Evolutionary conservation across 2,797 vertebrate species (phyloP), one percentile per base, ranked within the genome.

Genomic region (Capromys pilorides): DNA sequence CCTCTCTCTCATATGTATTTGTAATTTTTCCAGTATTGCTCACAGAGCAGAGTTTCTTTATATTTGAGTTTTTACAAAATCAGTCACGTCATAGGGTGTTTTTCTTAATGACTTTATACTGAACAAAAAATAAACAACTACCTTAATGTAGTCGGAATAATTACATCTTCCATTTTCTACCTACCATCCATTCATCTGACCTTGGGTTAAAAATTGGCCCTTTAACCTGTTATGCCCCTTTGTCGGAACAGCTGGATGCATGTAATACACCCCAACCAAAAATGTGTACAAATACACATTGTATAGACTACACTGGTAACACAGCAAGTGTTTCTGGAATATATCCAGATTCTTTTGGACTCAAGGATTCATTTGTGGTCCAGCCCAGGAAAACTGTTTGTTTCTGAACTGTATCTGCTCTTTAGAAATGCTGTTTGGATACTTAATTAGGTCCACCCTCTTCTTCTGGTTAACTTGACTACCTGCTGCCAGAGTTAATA

Each of bases 401-500:
- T 84, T 96, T 90, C 90, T 62, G 89, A 77, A 78, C 80, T 31
- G 6, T 7, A 79, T 86, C 82, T 19, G 61, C 90, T 91, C 64
- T 91, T 96, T 88, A 93, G 69, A 96, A 97, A 93, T 86, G 87
- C 94, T 95, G 62, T 97, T 97, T 96, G 86, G 95, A 71, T 93
- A 88, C 88, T 94, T 97, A 96, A 96, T 97, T 95, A 96, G 94
- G 90, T 86, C 95, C 86, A 82, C 95, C 91, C 88, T 92, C 95
- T 82, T 89, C 91, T 97, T 96, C 95, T 26, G 87, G 96, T 93
- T 90, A 95, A 95, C 95, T 80, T 92, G 94, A 94, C 95, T 96
- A 93, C 94, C 94, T 91, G 93, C 96, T 95, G 94, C 94, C 96
- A 88, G 94, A 94, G 95, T 96, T 95, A 97, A 97, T 97, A 97